Evolutionary conservation across 2,797 vertebrate genomes (phyloP), one percentile per base, ranked within the genome.

Genomic region (Catamblyrhynchus diadema): DNA sequence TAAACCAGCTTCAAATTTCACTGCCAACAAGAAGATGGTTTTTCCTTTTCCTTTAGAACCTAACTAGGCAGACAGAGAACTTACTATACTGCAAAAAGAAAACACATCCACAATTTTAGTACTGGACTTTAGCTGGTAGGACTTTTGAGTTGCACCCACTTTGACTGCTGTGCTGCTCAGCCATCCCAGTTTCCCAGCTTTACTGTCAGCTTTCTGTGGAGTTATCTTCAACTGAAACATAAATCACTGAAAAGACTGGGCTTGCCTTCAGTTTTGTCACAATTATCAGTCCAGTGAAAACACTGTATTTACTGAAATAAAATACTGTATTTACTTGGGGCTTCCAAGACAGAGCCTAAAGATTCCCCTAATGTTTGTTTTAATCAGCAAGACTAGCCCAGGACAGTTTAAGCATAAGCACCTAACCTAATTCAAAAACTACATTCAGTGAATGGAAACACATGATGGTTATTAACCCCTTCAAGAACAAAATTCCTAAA

Each of bases 1-100:
- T 87, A 91, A 70, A 80, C 35, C 59, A 90, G 47, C 64, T 90
- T 79, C 22, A 81, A 59, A 93, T 86, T 69, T 95, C 57, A 70
- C 56, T 47, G 32, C 23, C 37, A 51, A 54, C 9, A 71, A 51
- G 24, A 71, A 44, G 8, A 89, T 27, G 27, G 7, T 32, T 90
- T 90, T 90, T 75, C 25, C 39, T 74, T 88, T 56, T 56, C 47
- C 37, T 17, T 82, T n/a, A 66, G 56, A 83, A 67, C 18, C 22
- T 44, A 23, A 22, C 59, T 37, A 59, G 20, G 14, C 14, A 78
- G 45, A 35, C 62, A 78, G 39, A 88, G 53, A 39, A 51, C 59
- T 56, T n/a, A 28, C 45, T 74, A 28, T 5, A 51, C 21, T 5
- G 21, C 41, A 50, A 56, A 87, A 32, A 51, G 25, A 65, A 81